Percentiles rank a stretch among this genome's conserved stretches.
These are phyloP conservation scores for Ophonus ardosiacus DNA, from an alignment of 2,888 invertebrate genomes.

Conservation along the genomic window DNA sequence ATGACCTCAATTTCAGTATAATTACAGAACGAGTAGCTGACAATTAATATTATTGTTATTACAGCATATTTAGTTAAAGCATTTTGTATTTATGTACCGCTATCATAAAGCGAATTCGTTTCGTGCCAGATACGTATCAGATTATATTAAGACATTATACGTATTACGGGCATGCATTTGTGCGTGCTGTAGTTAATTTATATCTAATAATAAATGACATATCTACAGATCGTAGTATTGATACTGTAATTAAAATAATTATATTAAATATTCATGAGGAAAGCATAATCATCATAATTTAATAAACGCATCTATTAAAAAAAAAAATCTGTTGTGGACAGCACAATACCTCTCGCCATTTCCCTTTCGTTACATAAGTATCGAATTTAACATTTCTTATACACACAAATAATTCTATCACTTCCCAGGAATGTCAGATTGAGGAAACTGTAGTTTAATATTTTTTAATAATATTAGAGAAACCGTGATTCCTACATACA, in stretches of 20 bases:
- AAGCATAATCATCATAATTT: background rate
- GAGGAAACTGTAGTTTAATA: no score
- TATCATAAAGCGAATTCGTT: background rate
- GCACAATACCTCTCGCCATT: no score
- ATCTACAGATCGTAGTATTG: background rate
- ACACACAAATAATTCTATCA: no score
- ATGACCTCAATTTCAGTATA: background rate
- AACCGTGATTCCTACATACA: no score
- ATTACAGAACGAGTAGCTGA: background rate
- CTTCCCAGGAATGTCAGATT: background rate
- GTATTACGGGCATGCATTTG: conserved; percentile 19
- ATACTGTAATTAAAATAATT: conserved; percentile 31
- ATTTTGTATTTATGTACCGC: background rate
- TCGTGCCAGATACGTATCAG: conserved; percentile 25
- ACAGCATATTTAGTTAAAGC: conserved; percentile 7
- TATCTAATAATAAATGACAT: conserved; percentile 27
- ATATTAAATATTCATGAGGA: conserved; percentile 1
- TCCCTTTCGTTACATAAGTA: no score
- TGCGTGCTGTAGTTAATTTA: conserved; percentile 34
- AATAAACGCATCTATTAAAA: background rate
- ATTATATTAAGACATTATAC: conserved; percentile 46
- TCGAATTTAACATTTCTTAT: no score
- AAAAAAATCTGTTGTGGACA: no score
- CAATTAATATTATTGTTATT: conserved; percentile 29
- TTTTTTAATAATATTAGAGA: no score